Evolutionary conservation across 2,113 vertebrate genomes (phyloP).

Genomic region (Tachysurus fulvidraco): DNA sequence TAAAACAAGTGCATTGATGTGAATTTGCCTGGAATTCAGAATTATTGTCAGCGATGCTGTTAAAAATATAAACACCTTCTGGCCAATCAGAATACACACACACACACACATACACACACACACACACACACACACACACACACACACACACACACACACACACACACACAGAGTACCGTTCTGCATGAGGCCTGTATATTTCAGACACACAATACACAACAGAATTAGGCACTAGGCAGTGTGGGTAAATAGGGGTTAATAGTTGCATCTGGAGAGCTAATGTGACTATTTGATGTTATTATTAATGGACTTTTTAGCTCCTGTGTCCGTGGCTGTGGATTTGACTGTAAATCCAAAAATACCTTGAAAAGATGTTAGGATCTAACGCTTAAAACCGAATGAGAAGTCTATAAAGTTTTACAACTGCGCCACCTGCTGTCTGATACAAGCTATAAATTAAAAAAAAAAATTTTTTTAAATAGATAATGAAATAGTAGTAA

Average conservation of each 20-base stretch:
- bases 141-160: background rate
- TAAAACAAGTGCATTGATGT: too few relatives aligned
- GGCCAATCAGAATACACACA: background rate
- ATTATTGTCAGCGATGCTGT: background rate
- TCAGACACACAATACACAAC: background rate
- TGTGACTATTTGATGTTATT: background rate
- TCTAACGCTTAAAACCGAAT: background rate
- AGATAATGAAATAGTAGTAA: background rate
- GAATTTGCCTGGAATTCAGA: background rate
- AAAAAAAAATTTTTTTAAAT: background rate
- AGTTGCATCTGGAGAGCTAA: background rate
- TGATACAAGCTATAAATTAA: background rate
- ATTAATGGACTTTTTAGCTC: background rate
- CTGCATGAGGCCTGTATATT: background rate
- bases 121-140: background rate
- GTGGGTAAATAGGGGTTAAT: background rate
- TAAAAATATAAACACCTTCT: background rate
- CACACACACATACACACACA: too few relatives aligned
- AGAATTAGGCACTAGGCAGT: background rate
- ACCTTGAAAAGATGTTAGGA: background rate
- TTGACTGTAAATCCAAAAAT: background rate
- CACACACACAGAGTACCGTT: background rate
- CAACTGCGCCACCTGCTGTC: constrained; percentile 19
- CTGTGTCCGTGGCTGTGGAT: background rate
- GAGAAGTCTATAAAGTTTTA: background rate